Base-by-base conservation (phyloP, 2,113 vertebrate species). In the Sphaerodactylus townsendi region DNA sequence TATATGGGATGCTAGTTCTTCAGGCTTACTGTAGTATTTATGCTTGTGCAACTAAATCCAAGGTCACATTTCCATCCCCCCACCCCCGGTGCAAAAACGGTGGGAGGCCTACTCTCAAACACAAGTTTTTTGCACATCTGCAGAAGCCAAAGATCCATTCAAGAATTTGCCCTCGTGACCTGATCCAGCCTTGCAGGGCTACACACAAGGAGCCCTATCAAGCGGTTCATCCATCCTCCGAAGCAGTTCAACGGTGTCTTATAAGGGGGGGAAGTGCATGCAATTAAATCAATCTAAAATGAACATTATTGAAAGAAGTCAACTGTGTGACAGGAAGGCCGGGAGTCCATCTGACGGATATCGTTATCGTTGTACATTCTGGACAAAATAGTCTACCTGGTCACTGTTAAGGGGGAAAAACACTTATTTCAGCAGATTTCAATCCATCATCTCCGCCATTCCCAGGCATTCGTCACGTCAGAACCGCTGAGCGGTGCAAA, bases 131-230 rank as follows among this genome's bases (percentile, higher is more conserved):
- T 78, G 85, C 83, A 85, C 86, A 86, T 92, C 92, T 92, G 75
- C 87, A 89, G 88, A 81, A 77, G n/a, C 78, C 41, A 88, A 91
- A 84, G 64, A 69, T 66, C 75, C 48, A 83, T 90, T 92, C 87
- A 93, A 91, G 69, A 89, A 79, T 84, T 90, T 84, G 83, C 90
- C 91, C 90, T 66, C 25, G 83, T 86, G 89, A 64, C 77, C 89
- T 84, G 82, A 35, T 86, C 89, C 88, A 78, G 80, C 85, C 89
- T 87, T 86, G 82, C 87, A 53, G 85, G 87, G 46, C 81, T 83
- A 69, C 88, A 15, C 69, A 79, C 56, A 72, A 92, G 87, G 50
- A 87, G 86, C 74, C 53, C 53, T 53, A 2, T 2, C 19, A 28
- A 87, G 77, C 0, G 25, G 68, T 66, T 59, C 50, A 28, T 0